A percentile compares a stretch with the other conserved stretches of the same genome.
phyloP scores from a whole-genome alignment of 2,797 vertebrate genomes.

The Pristis pectinata region DNA sequence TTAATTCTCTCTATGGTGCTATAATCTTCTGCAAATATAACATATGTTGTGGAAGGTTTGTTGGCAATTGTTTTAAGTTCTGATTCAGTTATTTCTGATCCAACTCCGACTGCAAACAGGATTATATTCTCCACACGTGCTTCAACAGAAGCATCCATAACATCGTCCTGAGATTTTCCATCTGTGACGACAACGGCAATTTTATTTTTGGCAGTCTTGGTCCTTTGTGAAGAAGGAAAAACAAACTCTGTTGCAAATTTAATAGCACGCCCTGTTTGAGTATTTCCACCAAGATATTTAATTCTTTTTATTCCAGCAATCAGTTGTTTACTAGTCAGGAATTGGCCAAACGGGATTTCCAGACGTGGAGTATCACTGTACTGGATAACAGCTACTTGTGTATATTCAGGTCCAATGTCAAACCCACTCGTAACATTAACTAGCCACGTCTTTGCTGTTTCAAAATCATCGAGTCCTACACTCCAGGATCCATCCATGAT shows the following conservation, averaged over 20 bases:
- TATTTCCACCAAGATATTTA: slow-evolving; percentile 68
- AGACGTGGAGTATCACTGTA: slow-evolving; percentile 69
- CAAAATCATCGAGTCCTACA: slow-evolving; percentile 63
- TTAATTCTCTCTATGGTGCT: slow-evolving; percentile 63
- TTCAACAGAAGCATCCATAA: slow-evolving; percentile 61
- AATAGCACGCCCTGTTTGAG: slow-evolving; percentile 69
- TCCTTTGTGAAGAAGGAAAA: slow-evolving; percentile 56
- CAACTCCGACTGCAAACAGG: slow-evolving; percentile 70
- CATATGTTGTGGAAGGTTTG: slow-evolving; percentile 60
- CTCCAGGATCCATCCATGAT: slow-evolving; percentile 73
- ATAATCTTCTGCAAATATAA: slow-evolving; percentile 68
- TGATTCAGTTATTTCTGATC: slow-evolving; percentile 63
- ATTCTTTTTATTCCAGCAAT: slow-evolving; percentile 58
- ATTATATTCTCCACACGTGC: slow-evolving; percentile 59
- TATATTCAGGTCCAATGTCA: slow-evolving; percentile 62
- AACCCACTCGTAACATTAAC: slow-evolving; percentile 69
- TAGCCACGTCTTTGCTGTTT: slow-evolving; percentile 68
- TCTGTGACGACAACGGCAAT: slow-evolving; percentile 70
- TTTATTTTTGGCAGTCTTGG: slow-evolving; percentile 59
- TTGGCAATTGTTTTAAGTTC: slow-evolving; percentile 69
- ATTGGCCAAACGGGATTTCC: slow-evolving; percentile 63
- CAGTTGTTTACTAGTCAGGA: slow-evolving; percentile 54
- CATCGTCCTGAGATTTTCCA: slow-evolving; percentile 72
- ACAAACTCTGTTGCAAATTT: slow-evolving; percentile 66
- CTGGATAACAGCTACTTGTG: slow-evolving; percentile 68